Base-by-base conservation (phyloP, 53 echinoderm and acorn worm species). In the Henricia sp. region DNA sequence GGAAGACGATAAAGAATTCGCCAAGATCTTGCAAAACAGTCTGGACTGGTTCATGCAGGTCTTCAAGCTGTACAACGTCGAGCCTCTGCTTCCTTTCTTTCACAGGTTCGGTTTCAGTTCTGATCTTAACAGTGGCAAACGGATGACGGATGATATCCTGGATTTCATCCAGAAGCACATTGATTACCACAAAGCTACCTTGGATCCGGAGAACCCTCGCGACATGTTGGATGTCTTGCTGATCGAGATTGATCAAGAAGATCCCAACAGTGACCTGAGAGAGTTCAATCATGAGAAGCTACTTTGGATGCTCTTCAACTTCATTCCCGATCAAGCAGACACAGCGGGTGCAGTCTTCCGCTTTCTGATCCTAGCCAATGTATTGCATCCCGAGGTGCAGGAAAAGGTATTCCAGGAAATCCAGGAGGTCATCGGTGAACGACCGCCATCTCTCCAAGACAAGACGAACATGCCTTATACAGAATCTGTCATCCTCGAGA, bases 391-490 rank as follows among this genome's bases (percentile, higher is more conserved):
- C 0, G 85, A 85, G 62, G 73, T 73, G 1, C 85, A 85, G 64
- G 30, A 60, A 34, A 46, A 51, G 2, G 64, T 85, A 43, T 59
- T 46, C n/a, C 42, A 85, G 21, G 85, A 85, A 44, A 85, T 85
- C 11, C 85, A 85, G 30, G 37, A 72, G 1, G 85, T 73, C 26
- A 72, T 72, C 50, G 74, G 85, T 3, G 52, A 85, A 39, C 85
- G 73, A 10, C 50, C 32, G 4, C 85, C 85, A 8, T 60, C 72
- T 2, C 51, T 85, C 3, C 29, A 72, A 2, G 85, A 85, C 50
- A 72, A 70, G 33, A 50, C n/a, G 19, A 85, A 62, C 41, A 35
- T 85, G 63, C 85, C 85, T 9, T 85, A 72, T 65, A 85, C 85
- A 0, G 85, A 85, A 58, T 72, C 85, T 34, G 65, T 65, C 32